These are phyloP conservation scores for Anhinga rufa DNA, from an alignment of 2,113 vertebrate species.

Conservation along the genomic window DNA sequence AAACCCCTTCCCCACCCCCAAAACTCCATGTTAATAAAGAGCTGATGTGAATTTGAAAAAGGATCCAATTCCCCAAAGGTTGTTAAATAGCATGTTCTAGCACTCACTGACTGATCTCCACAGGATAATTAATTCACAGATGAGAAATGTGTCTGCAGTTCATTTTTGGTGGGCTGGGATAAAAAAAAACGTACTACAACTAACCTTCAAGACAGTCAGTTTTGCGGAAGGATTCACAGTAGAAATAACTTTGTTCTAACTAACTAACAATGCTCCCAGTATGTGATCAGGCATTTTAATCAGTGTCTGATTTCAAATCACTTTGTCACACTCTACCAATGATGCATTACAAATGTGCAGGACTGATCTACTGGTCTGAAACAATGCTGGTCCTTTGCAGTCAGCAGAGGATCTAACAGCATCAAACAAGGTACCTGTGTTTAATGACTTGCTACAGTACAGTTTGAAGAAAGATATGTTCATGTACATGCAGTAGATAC, in stretches of 20 bases:
- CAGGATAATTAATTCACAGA: constrained; percentile 68
- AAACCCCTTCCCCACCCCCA: background rate
- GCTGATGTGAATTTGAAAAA: constrained; percentile 36
- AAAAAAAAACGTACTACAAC: constrained; percentile 53
- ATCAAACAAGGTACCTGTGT: background rate
- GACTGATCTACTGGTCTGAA: background rate
- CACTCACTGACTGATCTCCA: constrained; percentile 43
- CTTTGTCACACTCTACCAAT: background rate
- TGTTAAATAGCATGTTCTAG: constrained; percentile 57
- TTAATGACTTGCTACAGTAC: background rate
- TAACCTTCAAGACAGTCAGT: constrained; percentile 59
- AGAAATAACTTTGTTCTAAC: background rate
- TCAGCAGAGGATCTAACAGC: background rate
- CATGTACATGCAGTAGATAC: background rate
- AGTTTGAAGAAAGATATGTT: background rate
- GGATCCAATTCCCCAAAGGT: constrained; percentile 27
- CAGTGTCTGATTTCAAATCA: background rate
- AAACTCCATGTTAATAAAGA: constrained; percentile 53
- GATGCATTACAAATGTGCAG: background rate
- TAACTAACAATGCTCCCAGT: background rate
- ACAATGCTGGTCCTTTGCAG: background rate
- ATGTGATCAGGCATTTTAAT: constrained; percentile 38
- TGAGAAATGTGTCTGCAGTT: constrained; percentile 55
- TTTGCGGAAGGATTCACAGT: constrained; percentile 15
- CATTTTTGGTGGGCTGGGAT: constrained; percentile 50